Conservation (phyloP, 2,888 invertebrate species). For the Hoplodrina blanda region DNA sequence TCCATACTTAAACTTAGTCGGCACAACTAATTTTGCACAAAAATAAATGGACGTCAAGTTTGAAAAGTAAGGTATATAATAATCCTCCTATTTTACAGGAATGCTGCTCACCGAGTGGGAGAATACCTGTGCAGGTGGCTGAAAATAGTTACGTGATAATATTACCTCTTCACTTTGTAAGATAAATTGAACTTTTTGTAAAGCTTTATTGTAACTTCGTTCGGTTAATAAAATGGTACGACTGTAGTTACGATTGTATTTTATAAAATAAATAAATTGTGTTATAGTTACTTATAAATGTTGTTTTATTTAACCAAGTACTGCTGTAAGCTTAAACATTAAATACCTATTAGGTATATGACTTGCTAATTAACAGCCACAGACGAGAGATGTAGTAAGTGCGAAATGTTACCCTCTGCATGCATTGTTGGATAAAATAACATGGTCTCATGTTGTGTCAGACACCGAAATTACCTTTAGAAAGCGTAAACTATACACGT, state of each 20-base stretch:
- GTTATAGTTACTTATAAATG: neutral
- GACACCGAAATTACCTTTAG: no score
- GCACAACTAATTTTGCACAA: no score
- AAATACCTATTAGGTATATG: no score
- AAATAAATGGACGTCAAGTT: no score
- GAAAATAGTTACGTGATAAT: constrained; percentile 77
- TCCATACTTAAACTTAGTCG: no score
- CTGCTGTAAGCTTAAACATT: no score
- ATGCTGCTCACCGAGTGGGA: constrained; percentile 76
- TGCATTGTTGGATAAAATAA: no score
- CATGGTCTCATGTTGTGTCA: no score
- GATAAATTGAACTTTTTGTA: constrained; percentile 22
- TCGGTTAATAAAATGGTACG: constrained; percentile 10
- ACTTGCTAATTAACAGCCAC: no score
- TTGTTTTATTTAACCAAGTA: constrained; percentile 22
- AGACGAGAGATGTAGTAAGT: no score
- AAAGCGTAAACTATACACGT: no score
- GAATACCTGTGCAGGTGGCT: constrained; percentile 79
- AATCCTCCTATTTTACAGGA: constrained; percentile 71
- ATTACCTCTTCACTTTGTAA: constrained; percentile 32
- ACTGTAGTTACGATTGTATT: neutral
- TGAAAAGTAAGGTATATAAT: neutral
- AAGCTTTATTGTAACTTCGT: constrained; percentile 26
- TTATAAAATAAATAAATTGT: constrained; percentile 32
- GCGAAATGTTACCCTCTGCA: no score